Conservation (phyloP, 2,797 vertebrate species). For the Muscicapa striata region DNA sequence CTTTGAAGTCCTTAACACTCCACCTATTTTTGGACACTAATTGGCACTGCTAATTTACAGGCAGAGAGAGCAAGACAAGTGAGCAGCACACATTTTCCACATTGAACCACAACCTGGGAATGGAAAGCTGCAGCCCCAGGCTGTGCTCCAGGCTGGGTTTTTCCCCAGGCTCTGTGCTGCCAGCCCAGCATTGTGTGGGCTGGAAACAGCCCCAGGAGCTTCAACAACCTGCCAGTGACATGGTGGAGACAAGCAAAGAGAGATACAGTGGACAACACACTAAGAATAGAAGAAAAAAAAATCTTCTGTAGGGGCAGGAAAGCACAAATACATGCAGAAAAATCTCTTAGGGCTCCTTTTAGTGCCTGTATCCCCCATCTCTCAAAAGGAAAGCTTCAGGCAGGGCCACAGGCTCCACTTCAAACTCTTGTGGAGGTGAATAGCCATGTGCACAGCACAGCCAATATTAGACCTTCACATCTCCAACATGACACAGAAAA, state of each 20-base stretch:
- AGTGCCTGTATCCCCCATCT: not conserved
- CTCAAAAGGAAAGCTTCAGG: not conserved
- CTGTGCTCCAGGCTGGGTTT: not conserved
- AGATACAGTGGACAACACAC: not conserved
- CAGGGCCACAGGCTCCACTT: not conserved
- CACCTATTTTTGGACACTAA: not conserved
- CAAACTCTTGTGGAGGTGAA: not conserved
- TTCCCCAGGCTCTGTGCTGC: not conserved
- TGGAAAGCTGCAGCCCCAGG: not conserved
- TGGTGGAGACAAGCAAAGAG: not conserved
- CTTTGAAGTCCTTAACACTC: not conserved
- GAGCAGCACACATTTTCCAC: not conserved
- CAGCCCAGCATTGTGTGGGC: not conserved
- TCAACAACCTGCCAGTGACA: not conserved
- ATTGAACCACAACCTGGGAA: not conserved
- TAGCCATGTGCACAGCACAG: not conserved
- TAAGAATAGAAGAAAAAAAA: not conserved
- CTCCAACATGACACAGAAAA: fast-evolving
- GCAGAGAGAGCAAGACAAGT: not conserved
- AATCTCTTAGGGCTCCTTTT: not conserved
- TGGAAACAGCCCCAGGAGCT: not conserved
- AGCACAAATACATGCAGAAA: not conserved
- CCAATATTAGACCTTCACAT: not conserved
- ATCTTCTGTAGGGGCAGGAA: not conserved
- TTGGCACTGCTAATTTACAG: not conserved